Base-by-base conservation (phyloP, 2,797 vertebrate genomes). In the Dryobates pubescens region DNA sequence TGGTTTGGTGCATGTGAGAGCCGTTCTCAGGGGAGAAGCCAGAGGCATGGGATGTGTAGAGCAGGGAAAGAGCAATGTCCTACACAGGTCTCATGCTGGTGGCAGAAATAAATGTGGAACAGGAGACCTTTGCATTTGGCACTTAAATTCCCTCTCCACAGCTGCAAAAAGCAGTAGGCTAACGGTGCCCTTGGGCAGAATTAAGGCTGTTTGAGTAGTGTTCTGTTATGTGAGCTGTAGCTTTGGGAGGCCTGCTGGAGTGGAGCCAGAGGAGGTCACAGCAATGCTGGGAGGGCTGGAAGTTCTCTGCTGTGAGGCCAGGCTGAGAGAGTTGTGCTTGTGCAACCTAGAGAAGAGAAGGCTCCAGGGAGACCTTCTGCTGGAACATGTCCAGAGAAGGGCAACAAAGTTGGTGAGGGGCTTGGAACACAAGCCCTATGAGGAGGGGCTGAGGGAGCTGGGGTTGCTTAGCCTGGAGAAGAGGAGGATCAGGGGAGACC, bases 71-170 rank as follows among this genome's bases (percentile, higher is more conserved):
- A 58, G 29, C 59, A 18, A 3, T 6, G 45, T 82, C 45, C 57
- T 22, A 11, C 3, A 1, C 19, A 8, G 17, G 24, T 38, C 34
- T 78, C 18, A 3, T 22, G 1, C 30, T n/a, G 13, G 8, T 17
- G 7, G 51, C 2, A 2, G 34, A 34, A 38, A 15, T 53, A 41
- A 63, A n/a, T 0, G 3, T 15, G 29, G 17, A 59, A 7, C 23
- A 16, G 62, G 43, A 69, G 17, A 5, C 71, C 27, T 59, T 45
- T 59, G 36, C 0, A 3, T 15, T 67, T 47, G 62, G 49, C 17
- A 9, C 62, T 61, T 24, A 64, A 61, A 13, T 71, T 86, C 77
- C 56, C 27, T 71, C n/a, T 82, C 41, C 26, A 27, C 22, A 45
- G 47, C 34, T 51, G 22, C 34, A 38, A 34, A 16, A 82, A n/a